Evolutionary conservation across 1,140 invertebrate genomes (phyloP), one percentile per base, ranked within the genome.

Genomic region (Teleopsis dalmanni): DNA sequence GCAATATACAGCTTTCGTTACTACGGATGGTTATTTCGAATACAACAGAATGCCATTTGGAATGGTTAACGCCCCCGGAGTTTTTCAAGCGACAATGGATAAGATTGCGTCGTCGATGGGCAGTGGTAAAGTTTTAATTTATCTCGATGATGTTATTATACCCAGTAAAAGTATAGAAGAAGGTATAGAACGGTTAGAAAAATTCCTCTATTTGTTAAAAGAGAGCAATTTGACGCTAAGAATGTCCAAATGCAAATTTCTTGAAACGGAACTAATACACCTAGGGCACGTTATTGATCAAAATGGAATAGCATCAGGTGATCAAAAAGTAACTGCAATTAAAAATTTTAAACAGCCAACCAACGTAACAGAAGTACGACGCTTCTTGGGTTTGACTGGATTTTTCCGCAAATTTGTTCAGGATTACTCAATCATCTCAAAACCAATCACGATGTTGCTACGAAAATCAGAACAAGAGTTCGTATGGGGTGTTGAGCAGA

Each of bases 221-320:
- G 49, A 58, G 43, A 41, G 44, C 21, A 57, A 57, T 45, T 54
- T 65, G 29, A 64, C 60, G 48, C 42, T 65, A 36, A 54, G 60
- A 22, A 52, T 54, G 0, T 11, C 14, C 19, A 68, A 65, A 44
- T 68, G 62, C 44, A n/a, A 59, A 23, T 29, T 43, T 29, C 26
- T 43, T 4, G 25, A 2, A 25, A n/a, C 4, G 3, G 13, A 42
- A 42, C 23, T 42, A 25, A 27, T 52, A n/a, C 60, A 59, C 53
- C 29, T 68, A 3, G 62, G 61, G 1, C 57, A 66, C 34, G 42
- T 57, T 26, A 21, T 48, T 23, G 29, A 27, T 26, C 18, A 19
- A 11, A 16, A 61, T 13, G 65, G 59, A 11, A 53, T 67, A 18
- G 38, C 40, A 21, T 55, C 60, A 0, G 57, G 65, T 44, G 48